A percentile compares a stretch with the other conserved stretches of the same genome.
Evolutionary conservation across 2,797 vertebrate genomes (phyloP).

Genomic region (Squalus acanthias): DNA sequence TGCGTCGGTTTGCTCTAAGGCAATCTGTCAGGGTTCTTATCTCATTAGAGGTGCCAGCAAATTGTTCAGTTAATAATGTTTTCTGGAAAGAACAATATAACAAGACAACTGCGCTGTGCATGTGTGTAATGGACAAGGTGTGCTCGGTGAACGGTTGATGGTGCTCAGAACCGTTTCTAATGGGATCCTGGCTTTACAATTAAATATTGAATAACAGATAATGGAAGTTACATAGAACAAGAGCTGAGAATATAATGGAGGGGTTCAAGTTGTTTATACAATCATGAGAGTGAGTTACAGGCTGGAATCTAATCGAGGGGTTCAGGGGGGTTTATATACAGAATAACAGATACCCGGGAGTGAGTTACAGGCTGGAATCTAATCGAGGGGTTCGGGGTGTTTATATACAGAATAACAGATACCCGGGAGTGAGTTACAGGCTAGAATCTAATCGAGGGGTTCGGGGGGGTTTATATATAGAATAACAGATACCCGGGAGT

Average conservation of each 20-base stretch:
- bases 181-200: background rate
- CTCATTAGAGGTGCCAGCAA: background rate
- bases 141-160: background rate
- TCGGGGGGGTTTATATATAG: background rate
- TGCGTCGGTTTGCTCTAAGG: background rate
- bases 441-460: background rate
- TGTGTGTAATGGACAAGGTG: background rate
- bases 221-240: background rate
- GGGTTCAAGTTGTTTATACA: background rate
- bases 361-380: background rate
- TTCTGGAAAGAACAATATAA: background rate
- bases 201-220: background rate
- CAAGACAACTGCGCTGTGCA: no score
- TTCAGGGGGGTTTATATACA: background rate
- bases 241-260: background rate
- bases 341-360: background rate
- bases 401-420: background rate
- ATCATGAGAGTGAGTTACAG: background rate
- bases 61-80: background rate
- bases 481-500: background rate
- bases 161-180: background rate
- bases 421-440: background rate
- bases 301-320: no score
- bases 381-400: background rate
- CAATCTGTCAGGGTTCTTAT: background rate